These are phyloP conservation scores for Odontomachus brunneus DNA, from an alignment of 1,140 invertebrate genomes.

Conservation along the genomic window DNA sequence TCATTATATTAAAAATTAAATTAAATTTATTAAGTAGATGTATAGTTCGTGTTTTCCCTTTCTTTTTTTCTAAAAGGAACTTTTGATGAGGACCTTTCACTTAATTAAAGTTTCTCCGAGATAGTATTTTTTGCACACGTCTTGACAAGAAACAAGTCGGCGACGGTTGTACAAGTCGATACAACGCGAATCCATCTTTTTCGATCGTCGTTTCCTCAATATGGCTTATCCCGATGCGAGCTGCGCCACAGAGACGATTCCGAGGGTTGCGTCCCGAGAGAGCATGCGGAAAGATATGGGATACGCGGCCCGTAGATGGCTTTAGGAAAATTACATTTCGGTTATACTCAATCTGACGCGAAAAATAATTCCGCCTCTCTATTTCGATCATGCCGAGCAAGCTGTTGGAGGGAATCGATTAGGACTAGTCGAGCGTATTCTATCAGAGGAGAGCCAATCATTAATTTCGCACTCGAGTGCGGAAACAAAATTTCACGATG, in stretches of 20 bases:
- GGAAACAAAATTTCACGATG: no score
- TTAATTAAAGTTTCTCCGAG: not conserved
- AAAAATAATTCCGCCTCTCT: conserved; percentile 64
- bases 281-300: conserved; percentile 25
- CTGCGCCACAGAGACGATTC: conserved; percentile 53
- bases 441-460: not conserved
- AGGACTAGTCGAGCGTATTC: conserved; percentile 37
- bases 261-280: conserved; percentile 52
- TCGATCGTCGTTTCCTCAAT: conserved; percentile 41
- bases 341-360: conserved; percentile 67
- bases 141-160: not conserved
- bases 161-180: not conserved
- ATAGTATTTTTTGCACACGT: not conserved
- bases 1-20: not conserved
- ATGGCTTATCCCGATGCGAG: conserved; percentile 38
- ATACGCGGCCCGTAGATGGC: conserved; percentile 42
- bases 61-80: not conserved
- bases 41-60: not conserved
- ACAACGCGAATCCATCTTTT: conserved; percentile 42
- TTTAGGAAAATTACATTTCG: conserved; percentile 74
- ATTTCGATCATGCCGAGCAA: conserved; percentile 22
- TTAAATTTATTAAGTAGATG: not conserved
- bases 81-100: not conserved
- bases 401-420: conserved; percentile 24
- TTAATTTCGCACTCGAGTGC: not conserved